These are phyloP conservation scores for Monopterus albus DNA, from an alignment of 2,113 vertebrate species.

Conservation along the genomic window DNA sequence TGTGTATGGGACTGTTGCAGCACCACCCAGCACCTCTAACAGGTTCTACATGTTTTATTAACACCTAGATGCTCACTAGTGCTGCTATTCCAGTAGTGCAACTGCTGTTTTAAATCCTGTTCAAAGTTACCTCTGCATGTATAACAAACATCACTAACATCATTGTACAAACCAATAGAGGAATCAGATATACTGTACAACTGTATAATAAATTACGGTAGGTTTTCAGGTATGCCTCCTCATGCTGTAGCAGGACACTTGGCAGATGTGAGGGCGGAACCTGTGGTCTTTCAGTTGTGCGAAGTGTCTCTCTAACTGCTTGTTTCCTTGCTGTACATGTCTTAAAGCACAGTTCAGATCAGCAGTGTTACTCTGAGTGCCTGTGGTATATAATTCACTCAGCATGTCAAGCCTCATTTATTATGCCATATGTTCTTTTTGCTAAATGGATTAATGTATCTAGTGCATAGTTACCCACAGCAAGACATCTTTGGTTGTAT, in stretches of 20 bases:
- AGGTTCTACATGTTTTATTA: no score
- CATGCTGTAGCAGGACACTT: background rate
- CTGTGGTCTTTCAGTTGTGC: constrained; percentile 21
- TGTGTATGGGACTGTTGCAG: no score
- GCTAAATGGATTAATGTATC: constrained; percentile 52
- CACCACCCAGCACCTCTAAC: no score
- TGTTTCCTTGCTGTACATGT: constrained; percentile 13
- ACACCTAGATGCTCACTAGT: no score
- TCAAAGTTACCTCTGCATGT: no score
- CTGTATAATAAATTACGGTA: no score
- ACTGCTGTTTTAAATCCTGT: no score
- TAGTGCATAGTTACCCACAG: constrained; percentile 42
- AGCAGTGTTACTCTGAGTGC: constrained; percentile 9
- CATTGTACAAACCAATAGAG: no score
- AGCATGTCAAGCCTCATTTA: constrained; percentile 62
- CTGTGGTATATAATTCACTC: constrained; percentile 48
- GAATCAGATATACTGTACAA: no score
- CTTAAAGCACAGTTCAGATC: constrained; percentile 31
- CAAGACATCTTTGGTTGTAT: constrained; percentile 28
- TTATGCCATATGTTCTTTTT: constrained; percentile 46
- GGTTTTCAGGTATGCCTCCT: no score
- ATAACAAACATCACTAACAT: no score
- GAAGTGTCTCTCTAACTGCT: constrained; percentile 13
- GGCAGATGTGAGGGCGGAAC: constrained; percentile 12
- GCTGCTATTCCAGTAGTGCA: no score